Base-by-base conservation (phyloP, 1,140 invertebrate genomes). In the Polypedilum pembai region DNA sequence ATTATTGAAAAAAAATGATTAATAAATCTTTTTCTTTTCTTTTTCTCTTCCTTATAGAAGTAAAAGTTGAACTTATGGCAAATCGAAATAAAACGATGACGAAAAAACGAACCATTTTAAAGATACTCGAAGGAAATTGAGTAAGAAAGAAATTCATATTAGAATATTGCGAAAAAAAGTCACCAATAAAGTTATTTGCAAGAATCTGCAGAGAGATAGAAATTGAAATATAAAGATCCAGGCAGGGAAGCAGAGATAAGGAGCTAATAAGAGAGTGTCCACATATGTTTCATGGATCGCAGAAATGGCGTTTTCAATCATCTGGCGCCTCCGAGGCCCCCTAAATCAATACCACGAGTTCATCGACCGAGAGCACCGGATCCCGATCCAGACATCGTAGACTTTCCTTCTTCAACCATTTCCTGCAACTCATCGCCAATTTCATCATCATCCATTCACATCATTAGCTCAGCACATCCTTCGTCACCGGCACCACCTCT, bases 241-340 rank as follows among this genome's bases (percentile, higher is more conserved):
- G 84, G 83, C 82, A 83, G 80, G 84, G 83, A 80, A 83, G 81
- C 81, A 82, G 82, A 83, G 83, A 83, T 82, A 81, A 81, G 82
- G 81, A 82, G 81, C 83, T 82, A 79, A 17, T 17, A 10, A 3
- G 8, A 84, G 82, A 82, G 82, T 83, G 83, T 85, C 77, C 79
- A 78, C 77, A 79, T 69, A 69, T 69, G 80, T 79, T 82, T 79
- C 80, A 83, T 82, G 82, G 80, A 79, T 83, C 82, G 84, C 83
- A 85, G 84, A 82, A 84, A 86, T 86, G 85, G 85, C 84, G 87
- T 87, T 56, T 56, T n/a, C 85, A 87, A 87, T 85, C 86, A 85
- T 83, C 84, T 85, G 85, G 85, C 84, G 84, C 85, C 85, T 84
- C 85, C 85, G 82, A 84, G 84, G 84, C 85, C 85, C 84, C 85